These are phyloP conservation scores for Polylopha cassiicola DNA, from an alignment of 2,888 invertebrate genomes.

Conservation along the genomic window DNA sequence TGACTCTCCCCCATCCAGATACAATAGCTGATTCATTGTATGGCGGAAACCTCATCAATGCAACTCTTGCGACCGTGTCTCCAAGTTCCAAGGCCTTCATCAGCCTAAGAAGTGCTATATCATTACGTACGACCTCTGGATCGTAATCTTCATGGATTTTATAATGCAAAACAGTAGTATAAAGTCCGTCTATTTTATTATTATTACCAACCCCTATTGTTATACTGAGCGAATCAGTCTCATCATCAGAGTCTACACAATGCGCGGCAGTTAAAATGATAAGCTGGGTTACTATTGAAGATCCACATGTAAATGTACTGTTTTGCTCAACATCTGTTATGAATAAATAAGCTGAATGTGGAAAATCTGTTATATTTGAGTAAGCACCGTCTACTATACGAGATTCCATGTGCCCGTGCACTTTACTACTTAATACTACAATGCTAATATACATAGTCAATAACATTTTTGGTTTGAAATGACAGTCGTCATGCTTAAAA, in stretches of 20 bases:
- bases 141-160: background rate
- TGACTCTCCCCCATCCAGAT: conserved; percentile 10
- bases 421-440: too few species aligned
- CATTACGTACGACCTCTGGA: background rate
- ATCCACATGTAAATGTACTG: too few species aligned
- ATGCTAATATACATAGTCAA: too few species aligned
- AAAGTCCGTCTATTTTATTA: too few species aligned
- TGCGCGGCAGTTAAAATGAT: conserved; percentile 4
- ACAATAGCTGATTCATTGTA: background rate
- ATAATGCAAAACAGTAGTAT: too few species aligned
- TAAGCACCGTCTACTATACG: background rate
- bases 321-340: too few species aligned
- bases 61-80: background rate
- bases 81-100: background rate
- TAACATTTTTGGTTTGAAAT: too few species aligned
- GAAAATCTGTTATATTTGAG: background rate
- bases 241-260: too few species aligned
- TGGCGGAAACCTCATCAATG: background rate
- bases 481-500: too few species aligned
- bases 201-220: too few species aligned
- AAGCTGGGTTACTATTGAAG: conserved; percentile 1
- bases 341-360: background rate
- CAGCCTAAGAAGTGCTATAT: conserved; percentile 1
- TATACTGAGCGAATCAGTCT: too few species aligned
- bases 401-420: background rate